Evolutionary conservation across 2,888 invertebrate genomes (phyloP).

Genomic region (Heliconius aoede): DNA sequence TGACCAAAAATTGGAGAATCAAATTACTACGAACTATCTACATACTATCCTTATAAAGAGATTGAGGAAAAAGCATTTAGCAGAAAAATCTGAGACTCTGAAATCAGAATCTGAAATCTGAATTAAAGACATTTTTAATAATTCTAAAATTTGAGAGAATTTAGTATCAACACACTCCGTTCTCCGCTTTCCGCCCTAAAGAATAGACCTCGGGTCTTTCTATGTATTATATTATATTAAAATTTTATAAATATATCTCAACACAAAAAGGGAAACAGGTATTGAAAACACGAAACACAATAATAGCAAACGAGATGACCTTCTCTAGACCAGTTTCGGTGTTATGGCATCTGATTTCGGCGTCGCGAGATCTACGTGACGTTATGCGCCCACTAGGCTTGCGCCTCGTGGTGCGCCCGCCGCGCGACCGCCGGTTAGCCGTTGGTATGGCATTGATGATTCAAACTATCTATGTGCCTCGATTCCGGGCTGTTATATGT

Average conservation of each 20-base stretch:
- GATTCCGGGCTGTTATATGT: too few relatives aligned
- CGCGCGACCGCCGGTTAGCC: not conserved
- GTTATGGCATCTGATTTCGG: constrained; percentile 63
- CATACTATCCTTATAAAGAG: too few relatives aligned
- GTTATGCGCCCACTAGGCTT: constrained; percentile 37
- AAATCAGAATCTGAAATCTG: too few relatives aligned
- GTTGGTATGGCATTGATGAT: constrained; percentile 2
- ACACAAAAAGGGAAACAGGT: constrained; percentile 32
- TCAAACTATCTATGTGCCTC: not conserved
- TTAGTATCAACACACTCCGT: not conserved
- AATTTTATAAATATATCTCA: constrained; percentile 8
- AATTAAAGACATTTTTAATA: too few relatives aligned
- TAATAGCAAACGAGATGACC: constrained; percentile 58
- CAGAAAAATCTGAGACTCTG: too few relatives aligned
- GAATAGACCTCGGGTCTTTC: too few relatives aligned
- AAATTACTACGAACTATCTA: too few relatives aligned
- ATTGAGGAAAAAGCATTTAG: too few relatives aligned
- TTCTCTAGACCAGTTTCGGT: constrained; percentile 67
- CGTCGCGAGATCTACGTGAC: constrained; percentile 62
- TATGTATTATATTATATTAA: not conserved
- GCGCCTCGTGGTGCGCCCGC: not conserved
- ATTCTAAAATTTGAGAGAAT: not conserved
- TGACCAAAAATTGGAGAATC: not conserved
- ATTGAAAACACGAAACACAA: constrained; percentile 36
- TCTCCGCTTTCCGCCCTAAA: not conserved